Evolutionary conservation across 2,888 invertebrate species (phyloP), one percentile per base, ranked within the genome.

Genomic region (Eledona agricola): DNA sequence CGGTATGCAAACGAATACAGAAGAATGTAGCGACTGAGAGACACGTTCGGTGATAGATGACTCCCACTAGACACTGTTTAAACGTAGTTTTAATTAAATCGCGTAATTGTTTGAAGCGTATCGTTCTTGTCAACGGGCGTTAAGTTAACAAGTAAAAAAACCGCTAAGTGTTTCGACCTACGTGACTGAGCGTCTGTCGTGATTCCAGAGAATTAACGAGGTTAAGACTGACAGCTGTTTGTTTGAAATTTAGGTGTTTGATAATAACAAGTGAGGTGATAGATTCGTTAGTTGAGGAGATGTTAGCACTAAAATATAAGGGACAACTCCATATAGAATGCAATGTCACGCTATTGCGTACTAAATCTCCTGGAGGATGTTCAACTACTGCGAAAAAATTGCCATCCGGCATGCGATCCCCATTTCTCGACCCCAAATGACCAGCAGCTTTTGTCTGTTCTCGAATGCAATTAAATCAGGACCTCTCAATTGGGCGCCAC

Each of bases 51-150:
- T 76, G 77, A 77, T 77, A 76, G 76, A 77, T 77, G 76, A 73
- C 72, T 74, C 73, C 74, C 74, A 71, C 67, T 70, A 73, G 74
- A 68, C 72, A 72, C 66, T 69, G 72, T 72, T 74, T 70, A 69
- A 73, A 71, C 74, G 71, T 73, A 76, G 75, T 77, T 77, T 77
- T 77, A 77, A 77, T 77, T 77, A 77, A 77, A 77, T 77, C 75
- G 72, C 71, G 76, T 77, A 77, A 77, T 77, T 77, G 76, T 77
- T 76, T 72, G 61, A 64, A 66, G 59, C 75, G 67, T 71, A 72
- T 68, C 67, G 62, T 63, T 65, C 70, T 66, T 71, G 71, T 71
- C 72, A 70, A 70, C 69, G 61, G 64, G 62, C 65, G 70, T 54
- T 54, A 50, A 47, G 34, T 31, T 29, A 54, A 70, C 67, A 52